Base-by-base conservation (phyloP, 2,113 vertebrate species). In the Columba janthina region DNA sequence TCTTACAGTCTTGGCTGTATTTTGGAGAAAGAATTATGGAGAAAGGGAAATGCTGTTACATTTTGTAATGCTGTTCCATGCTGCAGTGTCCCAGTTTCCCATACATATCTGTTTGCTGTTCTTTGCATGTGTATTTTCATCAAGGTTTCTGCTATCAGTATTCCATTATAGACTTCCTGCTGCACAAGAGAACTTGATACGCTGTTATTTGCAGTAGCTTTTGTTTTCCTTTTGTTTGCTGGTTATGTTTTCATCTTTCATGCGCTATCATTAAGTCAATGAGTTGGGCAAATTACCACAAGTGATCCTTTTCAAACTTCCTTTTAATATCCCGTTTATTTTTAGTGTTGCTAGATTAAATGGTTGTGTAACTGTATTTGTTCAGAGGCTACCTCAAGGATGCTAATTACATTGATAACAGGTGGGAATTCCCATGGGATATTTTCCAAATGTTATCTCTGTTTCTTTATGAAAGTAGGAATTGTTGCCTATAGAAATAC, bases 401-500 rank as follows among this genome's bases (percentile, higher is more conserved):
- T 80, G 31, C 17, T 94, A 87, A 95, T 96, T 94, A 44, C 11
- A 74, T 54, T 87, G 65, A 67, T 95, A 81, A 72, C 85, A 96
- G 94, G 88, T 96, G 79, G 90, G 76, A 70, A 89, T 96, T 97
- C 79, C 91, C 88, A 29, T 71, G 67, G 76, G 91, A 93, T 72
- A 89, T 96, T 94, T 94, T 78, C 82, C 84, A 85, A 44, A 32
- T 84, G 90, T 83, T 85, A 73, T 89, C 83, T 66, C 58, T 84
- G 60, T 73, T 77, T 84, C 86, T 90, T 76, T 57, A 29, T 51
- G 34, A 44, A 89, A 91, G 56, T 73, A 38, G 40, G 26, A 90
- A 67, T 20, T 76, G 51, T 70, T 88, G 67, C 67, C 64, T 84
- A 2, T 57, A 48, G 76, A 85, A 81, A 73, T 64, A 64, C 10